A percentile compares a stretch with the other conserved stretches of the same genome.
phyloP scores from a whole-genome alignment of 2,888 invertebrate genomes.

The Marronus borbonicus region DNA sequence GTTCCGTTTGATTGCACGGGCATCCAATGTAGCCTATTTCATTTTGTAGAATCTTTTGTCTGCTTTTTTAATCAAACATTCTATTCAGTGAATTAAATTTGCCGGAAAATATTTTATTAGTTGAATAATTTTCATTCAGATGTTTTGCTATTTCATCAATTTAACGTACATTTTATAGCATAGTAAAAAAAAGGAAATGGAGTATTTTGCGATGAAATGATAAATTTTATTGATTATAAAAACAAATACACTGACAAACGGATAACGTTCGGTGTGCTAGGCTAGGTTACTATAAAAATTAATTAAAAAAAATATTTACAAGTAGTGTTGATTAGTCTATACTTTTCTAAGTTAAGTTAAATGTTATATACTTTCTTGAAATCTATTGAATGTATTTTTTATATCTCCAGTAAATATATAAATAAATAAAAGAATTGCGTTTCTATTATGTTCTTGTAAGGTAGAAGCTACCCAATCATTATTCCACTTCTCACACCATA shows the following conservation, averaged over 20 bases:
- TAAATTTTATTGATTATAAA: neutral
- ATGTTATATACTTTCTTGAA: neutral
- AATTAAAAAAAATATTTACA: neutral
- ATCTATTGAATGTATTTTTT: slow-evolving; percentile 1
- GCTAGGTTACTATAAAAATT: neutral
- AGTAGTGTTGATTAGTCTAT: neutral
- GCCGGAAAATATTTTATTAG: neutral
- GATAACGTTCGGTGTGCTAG: neutral
- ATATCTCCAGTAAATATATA: neutral
- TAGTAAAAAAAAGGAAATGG: neutral
- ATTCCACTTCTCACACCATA: no score
- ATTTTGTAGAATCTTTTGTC: no score
- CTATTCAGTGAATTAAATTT: neutral
- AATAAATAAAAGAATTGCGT: neutral
- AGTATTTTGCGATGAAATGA: neutral
- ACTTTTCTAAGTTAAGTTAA: neutral
- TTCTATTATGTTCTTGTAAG: no score
- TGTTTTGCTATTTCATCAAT: neutral
- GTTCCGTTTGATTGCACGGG: no score
- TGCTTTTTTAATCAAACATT: neutral
- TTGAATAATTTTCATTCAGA: neutral
- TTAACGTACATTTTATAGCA: neutral
- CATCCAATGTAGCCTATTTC: no score
- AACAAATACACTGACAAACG: neutral
- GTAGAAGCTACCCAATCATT: no score